A percentile compares a stretch with the other conserved stretches of the same genome.
These are phyloP conservation scores for Nanorana parkeri DNA, from an alignment of 2,113 vertebrate genomes.

Conservation along the genomic window DNA sequence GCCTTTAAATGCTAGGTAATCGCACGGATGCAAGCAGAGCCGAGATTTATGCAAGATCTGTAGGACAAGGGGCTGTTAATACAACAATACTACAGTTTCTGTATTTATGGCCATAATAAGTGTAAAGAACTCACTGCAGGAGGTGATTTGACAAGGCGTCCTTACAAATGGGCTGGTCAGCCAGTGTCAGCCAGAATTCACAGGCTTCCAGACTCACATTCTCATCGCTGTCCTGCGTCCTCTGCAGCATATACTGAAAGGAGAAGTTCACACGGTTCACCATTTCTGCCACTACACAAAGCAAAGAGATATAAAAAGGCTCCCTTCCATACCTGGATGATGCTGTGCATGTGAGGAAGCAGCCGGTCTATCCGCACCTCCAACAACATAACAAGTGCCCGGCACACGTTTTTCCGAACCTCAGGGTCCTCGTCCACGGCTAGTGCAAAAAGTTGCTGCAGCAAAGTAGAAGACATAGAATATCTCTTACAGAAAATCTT, in stretches of 20 bases:
- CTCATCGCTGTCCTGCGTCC: constrained; percentile 93
- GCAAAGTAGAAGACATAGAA: not conserved
- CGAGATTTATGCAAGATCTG: not conserved
- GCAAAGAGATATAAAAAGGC: not conserved
- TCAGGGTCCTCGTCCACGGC: constrained; percentile 91
- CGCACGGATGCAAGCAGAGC: not conserved
- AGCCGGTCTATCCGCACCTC: constrained; percentile 93
- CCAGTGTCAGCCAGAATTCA: constrained; percentile 95
- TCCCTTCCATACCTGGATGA: constrained; percentile 86
- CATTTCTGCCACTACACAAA: not conserved
- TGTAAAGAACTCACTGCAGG: constrained; percentile 81
- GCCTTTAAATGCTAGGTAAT: too few species aligned
- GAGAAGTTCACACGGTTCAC: not conserved
- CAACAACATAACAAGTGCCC: constrained; percentile 91
- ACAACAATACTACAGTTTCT: too few species aligned
- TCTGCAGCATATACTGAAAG: constrained; percentile 91
- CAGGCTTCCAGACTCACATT: constrained; percentile 94
- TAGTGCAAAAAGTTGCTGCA: constrained; percentile 88
- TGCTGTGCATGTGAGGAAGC: constrained; percentile 96
- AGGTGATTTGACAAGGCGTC: constrained; percentile 89
- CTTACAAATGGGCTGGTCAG: constrained; percentile 95
- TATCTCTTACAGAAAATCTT: too few species aligned
- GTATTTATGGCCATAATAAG: not conserved
- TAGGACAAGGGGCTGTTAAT: not conserved
- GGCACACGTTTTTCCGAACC: constrained; percentile 92